phyloP scores from a whole-genome alignment of 2,113 vertebrate species.

The Sebastes fasciatus region DNA sequence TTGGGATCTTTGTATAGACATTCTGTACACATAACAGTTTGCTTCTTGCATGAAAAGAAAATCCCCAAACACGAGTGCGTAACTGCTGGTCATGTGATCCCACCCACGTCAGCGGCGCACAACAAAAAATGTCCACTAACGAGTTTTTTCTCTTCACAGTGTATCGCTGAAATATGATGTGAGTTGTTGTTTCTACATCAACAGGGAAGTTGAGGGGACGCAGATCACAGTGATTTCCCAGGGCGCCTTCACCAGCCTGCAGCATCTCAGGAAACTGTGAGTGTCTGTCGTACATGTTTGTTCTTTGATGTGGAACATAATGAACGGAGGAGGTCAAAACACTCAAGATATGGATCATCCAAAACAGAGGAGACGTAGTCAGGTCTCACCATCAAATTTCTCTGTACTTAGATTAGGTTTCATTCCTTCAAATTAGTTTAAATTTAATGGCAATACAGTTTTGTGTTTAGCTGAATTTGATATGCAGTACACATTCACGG shows the following conservation, averaged over 20 bases:
- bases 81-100: neutral
- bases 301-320: conserved; percentile 68
- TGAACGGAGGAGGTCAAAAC: conserved; percentile 63
- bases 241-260: conserved; percentile 62
- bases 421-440: neutral
- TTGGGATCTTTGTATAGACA: neutral
- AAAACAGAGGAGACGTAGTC: conserved; percentile 8
- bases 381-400: neutral
- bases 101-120: neutral
- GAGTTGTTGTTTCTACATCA: conserved; percentile 35
- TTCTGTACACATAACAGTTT: neutral
- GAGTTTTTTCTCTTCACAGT: neutral
- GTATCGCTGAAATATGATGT: conserved; percentile 4
- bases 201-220: conserved; percentile 76
- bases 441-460: neutral
- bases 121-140: neutral
- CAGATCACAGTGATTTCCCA: conserved; percentile 67
- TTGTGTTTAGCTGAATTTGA: neutral
- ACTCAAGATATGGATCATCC: conserved; percentile 49
- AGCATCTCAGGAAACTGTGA: conserved; percentile 78
- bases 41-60: conserved; percentile 14
- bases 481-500: neutral
- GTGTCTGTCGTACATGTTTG: conserved; percentile 50
- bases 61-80: neutral
- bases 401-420: neutral